Percentiles rank a stretch among this genome's conserved stretches.
Evolutionary conservation across 2,888 invertebrate species (phyloP).

Genomic region (Synanthedon myopaeformis): DNA sequence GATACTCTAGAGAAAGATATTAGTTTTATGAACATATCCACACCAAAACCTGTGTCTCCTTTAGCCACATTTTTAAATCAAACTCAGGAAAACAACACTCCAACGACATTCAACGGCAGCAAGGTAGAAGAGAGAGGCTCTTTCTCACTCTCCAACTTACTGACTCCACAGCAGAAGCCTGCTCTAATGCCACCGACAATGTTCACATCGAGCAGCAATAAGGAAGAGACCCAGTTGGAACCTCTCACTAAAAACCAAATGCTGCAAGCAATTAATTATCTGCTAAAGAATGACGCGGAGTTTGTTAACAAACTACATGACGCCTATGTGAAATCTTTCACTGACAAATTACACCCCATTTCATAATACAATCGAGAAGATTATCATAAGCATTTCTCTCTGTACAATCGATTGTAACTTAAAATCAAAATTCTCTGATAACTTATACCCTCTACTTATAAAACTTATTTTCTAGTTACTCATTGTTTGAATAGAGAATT

Average conservation of each 20-base stretch:
- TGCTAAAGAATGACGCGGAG: constrained; percentile 87
- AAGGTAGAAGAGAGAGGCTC: constrained; percentile 42
- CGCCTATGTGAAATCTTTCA: constrained; percentile 89
- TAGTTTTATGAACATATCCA: constrained; percentile 65
- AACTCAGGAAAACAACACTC: constrained; percentile 47
- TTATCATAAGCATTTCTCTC: constrained; percentile 32
- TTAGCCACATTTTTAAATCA: constrained; percentile 67
- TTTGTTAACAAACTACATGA: constrained; percentile 92
- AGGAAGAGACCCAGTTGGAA: constrained; percentile 63
- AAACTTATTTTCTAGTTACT: constrained; percentile 42
- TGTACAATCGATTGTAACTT: constrained; percentile 60
- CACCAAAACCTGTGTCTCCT: constrained; percentile 68
- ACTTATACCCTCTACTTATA: constrained; percentile 39
- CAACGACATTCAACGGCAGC: constrained; percentile 42
- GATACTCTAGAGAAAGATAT: constrained; percentile 54
- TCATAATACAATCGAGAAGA: constrained; percentile 50
- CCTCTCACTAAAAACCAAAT: constrained; percentile 90
- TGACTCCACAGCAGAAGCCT: constrained; percentile 72
- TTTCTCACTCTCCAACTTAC: constrained; percentile 37
- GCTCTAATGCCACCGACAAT: constrained; percentile 88
- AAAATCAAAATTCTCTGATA: constrained; percentile 57
- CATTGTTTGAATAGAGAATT: constrained; percentile 55
- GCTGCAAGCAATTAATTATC: constrained; percentile 87
- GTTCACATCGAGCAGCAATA: constrained; percentile 76
- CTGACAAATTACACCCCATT: constrained; percentile 71